Evolutionary conservation across 2,113 vertebrate species (phyloP).

Genomic region (Nyctereutes procyonoides): DNA sequence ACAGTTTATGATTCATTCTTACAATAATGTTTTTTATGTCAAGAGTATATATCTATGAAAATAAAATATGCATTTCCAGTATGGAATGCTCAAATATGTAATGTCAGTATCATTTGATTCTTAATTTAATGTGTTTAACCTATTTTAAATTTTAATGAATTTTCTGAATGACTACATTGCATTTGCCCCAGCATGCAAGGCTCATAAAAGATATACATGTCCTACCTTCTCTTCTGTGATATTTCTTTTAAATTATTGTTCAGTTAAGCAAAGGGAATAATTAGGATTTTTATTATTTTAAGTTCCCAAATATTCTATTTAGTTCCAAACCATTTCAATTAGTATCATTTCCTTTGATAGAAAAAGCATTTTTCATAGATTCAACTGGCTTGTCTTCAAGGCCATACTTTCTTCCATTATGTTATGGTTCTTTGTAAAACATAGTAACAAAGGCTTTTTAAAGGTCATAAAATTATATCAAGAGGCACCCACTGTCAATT

Average conservation of each 20-base stretch:
- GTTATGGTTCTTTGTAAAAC: conserved; percentile 31
- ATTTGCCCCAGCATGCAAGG: not conserved
- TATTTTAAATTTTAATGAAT: not conserved
- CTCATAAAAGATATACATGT: not conserved
- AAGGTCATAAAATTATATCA: conserved; percentile 65
- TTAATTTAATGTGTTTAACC: not conserved
- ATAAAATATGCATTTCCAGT: not conserved
- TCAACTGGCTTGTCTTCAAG: not conserved
- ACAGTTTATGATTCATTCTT: not conserved
- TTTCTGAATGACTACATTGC: not conserved
- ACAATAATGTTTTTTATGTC: not conserved
- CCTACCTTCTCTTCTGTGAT: not conserved
- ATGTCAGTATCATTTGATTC: not conserved
- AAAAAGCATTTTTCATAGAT: conserved; percentile 44
- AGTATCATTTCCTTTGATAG: conserved; percentile 11
- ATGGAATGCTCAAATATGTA: not conserved
- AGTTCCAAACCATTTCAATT: not conserved
- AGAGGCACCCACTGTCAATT: conserved; percentile 37
- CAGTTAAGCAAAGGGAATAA: not conserved
- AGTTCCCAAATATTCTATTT: not conserved
- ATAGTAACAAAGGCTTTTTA: conserved; percentile 47
- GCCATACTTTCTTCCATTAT: conserved; percentile 7
- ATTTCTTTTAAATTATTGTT: not conserved
- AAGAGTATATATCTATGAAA: not conserved
- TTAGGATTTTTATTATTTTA: not conserved